These are phyloP conservation scores for Blastobasis adustella DNA, from an alignment of 2,888 invertebrate genomes.

Conservation along the genomic window DNA sequence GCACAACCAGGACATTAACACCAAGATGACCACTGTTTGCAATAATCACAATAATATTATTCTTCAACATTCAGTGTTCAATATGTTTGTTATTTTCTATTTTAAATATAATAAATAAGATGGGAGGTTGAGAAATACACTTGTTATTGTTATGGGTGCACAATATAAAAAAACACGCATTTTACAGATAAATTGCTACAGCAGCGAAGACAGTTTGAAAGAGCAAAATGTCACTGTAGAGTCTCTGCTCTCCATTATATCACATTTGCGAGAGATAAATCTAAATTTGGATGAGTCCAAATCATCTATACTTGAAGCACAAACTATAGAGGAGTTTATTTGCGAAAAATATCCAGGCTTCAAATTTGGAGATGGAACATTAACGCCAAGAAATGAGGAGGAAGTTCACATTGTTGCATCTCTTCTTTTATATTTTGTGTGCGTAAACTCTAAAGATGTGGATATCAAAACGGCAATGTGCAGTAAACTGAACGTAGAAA, in stretches of 20 bases:
- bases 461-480: constrained; percentile 73
- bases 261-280: constrained; percentile 48
- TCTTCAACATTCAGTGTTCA: no score
- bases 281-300: constrained; percentile 56
- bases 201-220: constrained; percentile 32
- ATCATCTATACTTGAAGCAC: constrained; percentile 52
- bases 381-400: constrained; percentile 35
- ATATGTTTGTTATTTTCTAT: no score
- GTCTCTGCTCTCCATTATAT: constrained; percentile 47
- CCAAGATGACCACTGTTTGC: no score
- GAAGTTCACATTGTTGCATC: constrained; percentile 63
- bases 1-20: no score
- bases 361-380: constrained; percentile 48
- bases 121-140: no score
- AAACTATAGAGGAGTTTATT: constrained; percentile 53
- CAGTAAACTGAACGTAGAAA: constrained; percentile 56
- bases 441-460: constrained; percentile 69
- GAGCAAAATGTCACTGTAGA: constrained; percentile 36
- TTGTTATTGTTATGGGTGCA: no score
- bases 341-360: constrained; percentile 68
- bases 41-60: no score
- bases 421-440: constrained; percentile 66
- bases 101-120: no score
- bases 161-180: no score
- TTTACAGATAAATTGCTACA: constrained; percentile 67